Conservation (phyloP, 2,797 vertebrate species). For the Spinus pinus region DNA sequence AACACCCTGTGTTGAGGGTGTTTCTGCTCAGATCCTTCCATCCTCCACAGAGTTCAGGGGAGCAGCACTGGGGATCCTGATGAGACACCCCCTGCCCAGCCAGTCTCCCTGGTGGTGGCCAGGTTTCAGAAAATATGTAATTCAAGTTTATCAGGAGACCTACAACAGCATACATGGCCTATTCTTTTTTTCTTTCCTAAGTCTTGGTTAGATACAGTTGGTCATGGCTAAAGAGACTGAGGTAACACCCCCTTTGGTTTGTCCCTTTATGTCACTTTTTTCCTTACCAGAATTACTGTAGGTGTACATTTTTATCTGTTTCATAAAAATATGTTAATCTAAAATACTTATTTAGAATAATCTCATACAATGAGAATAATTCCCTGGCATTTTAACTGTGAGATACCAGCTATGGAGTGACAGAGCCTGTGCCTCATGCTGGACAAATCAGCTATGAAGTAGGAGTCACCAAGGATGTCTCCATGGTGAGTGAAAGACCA, state of each 20-base stretch:
- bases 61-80: background rate
- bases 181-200: background rate
- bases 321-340: background rate
- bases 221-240: background rate
- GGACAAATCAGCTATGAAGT: slow-evolving; percentile 83
- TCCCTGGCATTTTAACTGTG: slow-evolving; percentile 84
- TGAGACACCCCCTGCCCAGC: background rate
- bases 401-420: slow-evolving; percentile 84
- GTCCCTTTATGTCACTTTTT: background rate
- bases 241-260: background rate
- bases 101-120: background rate
- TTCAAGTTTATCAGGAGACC: background rate
- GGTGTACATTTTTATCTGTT: background rate
- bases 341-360: background rate
- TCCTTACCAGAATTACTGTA: background rate
- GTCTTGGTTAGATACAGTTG: background rate
- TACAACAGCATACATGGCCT: background rate
- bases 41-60: background rate
- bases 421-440: slow-evolving; percentile 83
- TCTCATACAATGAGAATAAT: background rate
- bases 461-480: slow-evolving; percentile 85
- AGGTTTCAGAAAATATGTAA: background rate
- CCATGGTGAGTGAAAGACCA: slow-evolving; percentile 83
- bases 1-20: fast-evolving
- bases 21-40: background rate